Conservation (phyloP, 2,113 vertebrate genomes). For the Silurus asotus region DNA sequence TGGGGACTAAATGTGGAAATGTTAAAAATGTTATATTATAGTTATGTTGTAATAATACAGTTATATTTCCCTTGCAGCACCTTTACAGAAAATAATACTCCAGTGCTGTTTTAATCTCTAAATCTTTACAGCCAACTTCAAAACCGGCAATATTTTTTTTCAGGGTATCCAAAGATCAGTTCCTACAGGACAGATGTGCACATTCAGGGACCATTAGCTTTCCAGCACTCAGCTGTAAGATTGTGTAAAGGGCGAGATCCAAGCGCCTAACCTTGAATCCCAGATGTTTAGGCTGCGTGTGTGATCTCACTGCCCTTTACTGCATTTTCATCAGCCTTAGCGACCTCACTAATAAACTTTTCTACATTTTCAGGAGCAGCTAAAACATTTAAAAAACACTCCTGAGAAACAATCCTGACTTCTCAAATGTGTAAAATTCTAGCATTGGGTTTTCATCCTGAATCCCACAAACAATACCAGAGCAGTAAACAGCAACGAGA, state of each 20-base stretch:
- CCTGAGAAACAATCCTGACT: too few relatives aligned
- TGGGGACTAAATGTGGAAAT: too few relatives aligned
- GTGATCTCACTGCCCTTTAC: not conserved
- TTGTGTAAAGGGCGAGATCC: constrained; percentile 18
- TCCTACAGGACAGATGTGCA: not conserved
- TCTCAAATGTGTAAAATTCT: too few relatives aligned
- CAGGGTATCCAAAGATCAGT: not conserved
- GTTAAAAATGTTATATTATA: too few relatives aligned
- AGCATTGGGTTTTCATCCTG: too few relatives aligned
- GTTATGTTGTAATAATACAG: too few relatives aligned
- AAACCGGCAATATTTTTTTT: not conserved
- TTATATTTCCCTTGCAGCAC: not conserved
- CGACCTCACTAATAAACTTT: not conserved
- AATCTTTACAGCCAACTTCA: not conserved
- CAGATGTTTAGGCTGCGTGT: constrained; percentile 23
- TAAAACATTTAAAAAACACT: not conserved
- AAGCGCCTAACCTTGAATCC: not conserved
- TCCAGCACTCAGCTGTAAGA: not conserved
- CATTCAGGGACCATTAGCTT: not conserved
- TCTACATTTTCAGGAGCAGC: not conserved
- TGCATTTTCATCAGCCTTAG: constrained; percentile 8
- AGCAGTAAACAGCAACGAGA: not conserved
- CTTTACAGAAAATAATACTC: not conserved
- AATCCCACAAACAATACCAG: not conserved
- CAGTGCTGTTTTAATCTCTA: not conserved